Percentiles rank a stretch among this genome's conserved stretches.
Evolutionary conservation across 2,888 invertebrate genomes (phyloP).

Genomic region (Clepsis dumicolana): DNA sequence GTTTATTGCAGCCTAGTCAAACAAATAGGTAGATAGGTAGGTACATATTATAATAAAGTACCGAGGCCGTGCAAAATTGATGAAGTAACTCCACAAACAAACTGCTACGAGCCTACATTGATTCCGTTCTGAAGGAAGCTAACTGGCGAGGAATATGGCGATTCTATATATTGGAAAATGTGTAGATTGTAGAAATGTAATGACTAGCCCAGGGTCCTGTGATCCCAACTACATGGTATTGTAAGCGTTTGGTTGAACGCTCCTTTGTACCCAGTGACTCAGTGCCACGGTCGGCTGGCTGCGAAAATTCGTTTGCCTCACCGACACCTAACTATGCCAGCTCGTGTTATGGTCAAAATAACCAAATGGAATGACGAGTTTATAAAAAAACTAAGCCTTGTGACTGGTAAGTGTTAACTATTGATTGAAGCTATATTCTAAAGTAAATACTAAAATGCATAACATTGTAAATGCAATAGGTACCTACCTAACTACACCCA

Average conservation of each 20-base stretch:
- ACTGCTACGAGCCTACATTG: too few species aligned
- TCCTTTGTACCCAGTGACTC: constrained; percentile 69
- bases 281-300: constrained; percentile 76
- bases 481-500: too few species aligned
- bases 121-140: neutral
- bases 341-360: constrained; percentile 38
- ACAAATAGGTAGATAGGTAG: too few species aligned
- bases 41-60: too few species aligned
- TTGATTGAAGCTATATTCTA: too few species aligned
- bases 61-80: too few species aligned
- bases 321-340: constrained; percentile 48
- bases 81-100: too few species aligned
- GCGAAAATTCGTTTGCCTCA: constrained; percentile 74
- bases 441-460: too few species aligned
- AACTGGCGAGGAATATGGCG: neutral
- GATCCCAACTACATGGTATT: constrained; percentile 1
- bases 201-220: neutral
- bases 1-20: too few species aligned
- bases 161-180: neutral
- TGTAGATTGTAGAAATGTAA: neutral
- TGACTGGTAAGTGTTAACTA: too few species aligned
- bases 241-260: constrained; percentile 66
- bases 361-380: constrained; percentile 19
- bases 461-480: too few species aligned
- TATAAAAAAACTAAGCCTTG: too few species aligned